Base-by-base conservation (phyloP, 2,888 invertebrate genomes). In the Trilocha varians region DNA sequence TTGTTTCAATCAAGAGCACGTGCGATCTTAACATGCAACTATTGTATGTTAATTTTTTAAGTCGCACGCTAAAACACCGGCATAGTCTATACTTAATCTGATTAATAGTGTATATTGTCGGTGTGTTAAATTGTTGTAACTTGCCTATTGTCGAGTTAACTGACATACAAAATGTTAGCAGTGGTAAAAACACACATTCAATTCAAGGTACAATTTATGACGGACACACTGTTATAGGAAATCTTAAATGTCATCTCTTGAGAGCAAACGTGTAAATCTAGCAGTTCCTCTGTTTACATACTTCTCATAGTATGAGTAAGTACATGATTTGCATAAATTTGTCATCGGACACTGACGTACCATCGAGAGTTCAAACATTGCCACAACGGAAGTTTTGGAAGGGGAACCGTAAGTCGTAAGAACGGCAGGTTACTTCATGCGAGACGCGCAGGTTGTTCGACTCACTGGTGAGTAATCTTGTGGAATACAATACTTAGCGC, bases 31-130 rank as follows among this genome's bases (percentile, higher is more conserved):
- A 68, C 63, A 59, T 66, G 51, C 50, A 43, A 50, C 68, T 59
- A 83, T 83, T 83, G 83, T 82, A 74, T 82, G 78, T 57, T 68
- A 82, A 83, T 78, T 59, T 48, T n/a, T n/a, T 43, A 43, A 64
- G 58, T 73, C 70, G 47, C 67, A 70, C 70, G 64, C 56, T 53
- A 56, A 54, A 57, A 46, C 50, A 55, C 46, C 13, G 14, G 25
- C 16, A 38, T 25, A 25, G 8, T 25, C 11, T 25, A 25, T 11
- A 25, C 25, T 25, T 25, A 25, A 25, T 25, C 25, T 3, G 25
- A 25, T 25, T 25, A n/a, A n/a, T n/a, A n/a, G n/a, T n/a, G n/a
- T n/a, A n/a, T n/a, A n/a, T n/a, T n/a, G n/a, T n/a, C n/a, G n/a
- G n/a, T n/a, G n/a, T n/a, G n/a, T n/a, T n/a, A 25, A 11, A 25